These are phyloP conservation scores for Steatocranus sp. DNA, from an alignment of 2,797 vertebrate genomes.

Conservation along the genomic window DNA sequence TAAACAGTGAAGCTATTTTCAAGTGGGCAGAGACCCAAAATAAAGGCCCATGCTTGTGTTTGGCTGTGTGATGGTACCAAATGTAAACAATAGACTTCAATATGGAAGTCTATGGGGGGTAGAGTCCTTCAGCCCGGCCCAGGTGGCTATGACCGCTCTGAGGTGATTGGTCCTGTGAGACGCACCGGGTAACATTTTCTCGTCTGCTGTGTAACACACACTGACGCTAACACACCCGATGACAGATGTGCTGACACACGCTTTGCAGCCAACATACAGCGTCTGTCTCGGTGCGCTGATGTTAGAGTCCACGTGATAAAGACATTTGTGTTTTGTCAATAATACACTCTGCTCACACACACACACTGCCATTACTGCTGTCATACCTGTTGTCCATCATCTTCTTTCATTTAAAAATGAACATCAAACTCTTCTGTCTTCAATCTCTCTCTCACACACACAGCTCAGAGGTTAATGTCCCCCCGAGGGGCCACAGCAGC, in stretches of 20 bases:
- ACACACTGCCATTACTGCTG: background rate
- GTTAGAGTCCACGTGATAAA: background rate
- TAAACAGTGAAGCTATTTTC: background rate
- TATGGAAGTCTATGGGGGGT: background rate
- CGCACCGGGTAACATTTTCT: background rate
- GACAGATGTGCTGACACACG: constrained; percentile 54
- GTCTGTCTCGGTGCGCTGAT: background rate
- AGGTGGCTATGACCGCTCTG: accelerated
- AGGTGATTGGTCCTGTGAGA: background rate
- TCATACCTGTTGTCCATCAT: constrained; percentile 16
- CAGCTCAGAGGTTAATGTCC: constrained; percentile 34
- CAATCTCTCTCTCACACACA: background rate
- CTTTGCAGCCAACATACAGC: constrained; percentile 25
- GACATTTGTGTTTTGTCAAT: constrained; percentile 42
- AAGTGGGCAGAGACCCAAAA: background rate
- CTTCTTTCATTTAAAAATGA: constrained; percentile 1
- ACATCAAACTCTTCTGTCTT: background rate
- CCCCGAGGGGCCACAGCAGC: constrained; percentile 11
- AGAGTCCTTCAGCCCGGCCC: background rate
- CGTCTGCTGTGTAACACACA: constrained; percentile 28
- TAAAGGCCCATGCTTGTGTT: background rate
- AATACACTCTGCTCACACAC: background rate
- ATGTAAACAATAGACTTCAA: background rate
- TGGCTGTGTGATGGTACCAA: background rate
- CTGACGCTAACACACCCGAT: constrained; percentile 33